These are phyloP conservation scores for Sitodiplosis mosellana DNA, from an alignment of 1,140 invertebrate genomes.

Conservation along the genomic window DNA sequence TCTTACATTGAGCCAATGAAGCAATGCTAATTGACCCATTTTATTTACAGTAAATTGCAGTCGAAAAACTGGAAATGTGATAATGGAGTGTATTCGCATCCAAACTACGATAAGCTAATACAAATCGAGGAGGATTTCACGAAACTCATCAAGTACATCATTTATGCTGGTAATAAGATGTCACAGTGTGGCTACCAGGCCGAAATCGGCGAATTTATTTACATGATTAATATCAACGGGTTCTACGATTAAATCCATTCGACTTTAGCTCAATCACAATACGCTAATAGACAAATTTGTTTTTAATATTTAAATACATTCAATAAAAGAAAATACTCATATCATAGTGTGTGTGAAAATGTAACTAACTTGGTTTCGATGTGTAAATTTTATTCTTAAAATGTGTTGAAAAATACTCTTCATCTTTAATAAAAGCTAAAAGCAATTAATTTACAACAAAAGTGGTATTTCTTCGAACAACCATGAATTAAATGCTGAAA, in stretches of 20 bases:
- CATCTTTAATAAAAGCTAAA: too few relatives aligned
- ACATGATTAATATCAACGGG: conserved; percentile 20
- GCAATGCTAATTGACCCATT: background rate
- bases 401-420: too few relatives aligned
- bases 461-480: too few relatives aligned
- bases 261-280: too few relatives aligned
- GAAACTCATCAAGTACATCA: conserved; percentile 19
- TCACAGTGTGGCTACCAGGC: conserved; percentile 19
- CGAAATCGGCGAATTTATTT: conserved; percentile 19
- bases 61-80: background rate
- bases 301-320: too few relatives aligned
- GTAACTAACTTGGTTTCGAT: too few relatives aligned
- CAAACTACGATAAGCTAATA: conserved; percentile 15
- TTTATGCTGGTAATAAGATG: conserved; percentile 21
- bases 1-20: background rate
- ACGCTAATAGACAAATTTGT: too few relatives aligned
- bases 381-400: too few relatives aligned
- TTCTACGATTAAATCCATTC: conserved; percentile 15
- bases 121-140: conserved; percentile 19
- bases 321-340: too few relatives aligned
- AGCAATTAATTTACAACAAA: too few relatives aligned
- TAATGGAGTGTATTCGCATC: conserved; percentile 8
- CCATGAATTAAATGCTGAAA: too few relatives aligned
- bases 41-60: background rate
- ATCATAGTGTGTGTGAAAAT: too few relatives aligned